Evolutionary conservation across 2,113 vertebrate genomes (phyloP).

Genomic region (Amphilophus citrinellus): DNA sequence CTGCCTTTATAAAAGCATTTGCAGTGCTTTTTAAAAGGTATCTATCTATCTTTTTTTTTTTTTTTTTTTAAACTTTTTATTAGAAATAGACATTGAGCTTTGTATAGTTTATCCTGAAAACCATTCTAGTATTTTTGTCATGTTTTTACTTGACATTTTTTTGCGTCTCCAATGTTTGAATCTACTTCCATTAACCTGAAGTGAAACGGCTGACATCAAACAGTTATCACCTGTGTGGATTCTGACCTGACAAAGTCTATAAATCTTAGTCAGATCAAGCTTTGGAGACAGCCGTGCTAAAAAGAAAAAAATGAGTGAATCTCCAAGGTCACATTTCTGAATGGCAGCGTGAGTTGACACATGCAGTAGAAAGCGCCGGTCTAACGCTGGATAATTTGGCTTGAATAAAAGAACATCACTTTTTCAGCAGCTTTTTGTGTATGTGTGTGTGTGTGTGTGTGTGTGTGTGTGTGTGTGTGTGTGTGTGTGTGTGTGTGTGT

Average conservation of each 20-base stretch:
- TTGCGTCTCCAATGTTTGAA: background rate
- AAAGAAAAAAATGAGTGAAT: background rate
- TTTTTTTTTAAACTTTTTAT: background rate
- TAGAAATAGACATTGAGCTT: background rate
- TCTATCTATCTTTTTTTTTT: background rate
- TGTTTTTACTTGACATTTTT: background rate
- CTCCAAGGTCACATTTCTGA: constrained; percentile 32
- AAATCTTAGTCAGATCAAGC: background rate
- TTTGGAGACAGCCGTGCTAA: background rate
- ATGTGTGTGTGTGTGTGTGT: too few species aligned
- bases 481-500: too few species aligned
- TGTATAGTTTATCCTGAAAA: background rate
- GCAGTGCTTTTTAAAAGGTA: background rate
- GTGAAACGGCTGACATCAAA: background rate
- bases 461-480: too few species aligned
- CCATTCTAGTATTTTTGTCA: background rate
- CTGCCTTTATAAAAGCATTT: background rate
- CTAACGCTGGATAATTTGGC: background rate
- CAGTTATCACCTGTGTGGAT: background rate
- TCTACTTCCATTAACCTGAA: background rate
- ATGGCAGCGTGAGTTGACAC: background rate
- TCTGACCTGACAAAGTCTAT: background rate
- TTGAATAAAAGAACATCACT: constrained; percentile 45
- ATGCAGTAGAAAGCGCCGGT: background rate
- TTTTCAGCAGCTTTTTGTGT: too few species aligned